Evolutionary conservation across 1,140 invertebrate genomes (phyloP).

Genomic region (Caligus rogercresseyi): DNA sequence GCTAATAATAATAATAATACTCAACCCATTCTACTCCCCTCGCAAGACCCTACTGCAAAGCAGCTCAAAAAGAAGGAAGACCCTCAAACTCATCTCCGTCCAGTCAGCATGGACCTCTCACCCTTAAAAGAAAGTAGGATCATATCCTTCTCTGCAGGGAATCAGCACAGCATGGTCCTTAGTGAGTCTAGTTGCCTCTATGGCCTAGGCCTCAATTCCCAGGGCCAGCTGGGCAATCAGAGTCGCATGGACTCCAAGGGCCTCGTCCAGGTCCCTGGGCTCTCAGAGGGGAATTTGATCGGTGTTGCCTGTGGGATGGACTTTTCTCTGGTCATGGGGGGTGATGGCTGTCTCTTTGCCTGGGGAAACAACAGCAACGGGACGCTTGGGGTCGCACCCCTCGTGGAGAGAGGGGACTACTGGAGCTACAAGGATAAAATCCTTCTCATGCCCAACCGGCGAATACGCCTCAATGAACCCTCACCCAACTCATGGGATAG

Average conservation of each 20-base stretch:
- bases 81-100: background rate
- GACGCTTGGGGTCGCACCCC: constrained; percentile 29
- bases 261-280: background rate
- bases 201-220: constrained; percentile 46
- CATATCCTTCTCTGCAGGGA: constrained; percentile 25
- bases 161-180: constrained; percentile 13
- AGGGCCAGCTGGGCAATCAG: constrained; percentile 45
- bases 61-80: background rate
- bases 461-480: constrained; percentile 31
- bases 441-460: constrained; percentile 32
- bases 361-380: constrained; percentile 11
- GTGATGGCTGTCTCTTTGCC: constrained; percentile 5
- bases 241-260: constrained; percentile 22
- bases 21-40: no score
- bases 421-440: constrained; percentile 26
- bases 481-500: constrained; percentile 30
- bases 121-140: constrained; percentile 29
- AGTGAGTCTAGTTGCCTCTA: constrained; percentile 27
- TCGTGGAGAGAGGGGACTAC: constrained; percentile 23
- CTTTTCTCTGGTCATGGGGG: background rate
- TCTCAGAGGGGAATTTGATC: constrained; percentile 1
- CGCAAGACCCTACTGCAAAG: background rate
- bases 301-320: constrained; percentile 7
- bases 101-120: background rate
- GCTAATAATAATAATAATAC: no score